A percentile compares a stretch with the other conserved stretches of the same genome.
These are phyloP conservation scores for Tokudaia muenninki DNA, from an alignment of 2,797 vertebrate species.

Conservation along the genomic window DNA sequence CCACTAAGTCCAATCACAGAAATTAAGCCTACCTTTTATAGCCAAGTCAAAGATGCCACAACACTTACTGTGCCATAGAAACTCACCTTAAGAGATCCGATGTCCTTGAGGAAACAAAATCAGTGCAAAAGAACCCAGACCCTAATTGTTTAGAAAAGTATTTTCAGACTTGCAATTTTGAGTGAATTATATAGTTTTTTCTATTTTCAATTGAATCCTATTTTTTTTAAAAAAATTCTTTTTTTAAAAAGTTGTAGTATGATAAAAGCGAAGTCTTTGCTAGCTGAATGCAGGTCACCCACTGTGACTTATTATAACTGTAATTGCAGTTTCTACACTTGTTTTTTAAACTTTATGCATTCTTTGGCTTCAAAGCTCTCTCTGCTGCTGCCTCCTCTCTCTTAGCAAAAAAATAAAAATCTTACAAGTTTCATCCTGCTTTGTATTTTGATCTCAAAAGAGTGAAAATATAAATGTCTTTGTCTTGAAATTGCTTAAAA, in stretches of 20 bases:
- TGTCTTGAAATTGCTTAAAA: background rate
- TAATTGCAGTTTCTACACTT: background rate
- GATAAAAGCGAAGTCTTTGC: background rate
- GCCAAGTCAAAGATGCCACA: background rate
- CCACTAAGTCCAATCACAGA: background rate
- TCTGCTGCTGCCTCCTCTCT: fast-evolving
- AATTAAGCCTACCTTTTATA: background rate
- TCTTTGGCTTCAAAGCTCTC: background rate
- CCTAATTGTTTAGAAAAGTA: background rate
- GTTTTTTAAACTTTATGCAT: background rate
- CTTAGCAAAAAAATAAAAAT: background rate
- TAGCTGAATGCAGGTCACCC: background rate
- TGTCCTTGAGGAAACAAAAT: constrained; percentile 2
- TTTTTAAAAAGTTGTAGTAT: background rate
- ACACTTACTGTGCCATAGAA: background rate
- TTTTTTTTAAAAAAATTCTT: background rate
- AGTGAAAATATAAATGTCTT: background rate
- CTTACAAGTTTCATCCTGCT: background rate
- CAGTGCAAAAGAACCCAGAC: background rate
- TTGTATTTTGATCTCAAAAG: background rate
- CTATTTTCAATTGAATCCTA: constrained; percentile 1
- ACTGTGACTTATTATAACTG: constrained; percentile 9
- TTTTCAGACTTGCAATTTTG: background rate
- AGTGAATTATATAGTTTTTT: background rate
- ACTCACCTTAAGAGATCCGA: constrained; percentile 3